Percentiles rank a stretch among this genome's conserved stretches.
phyloP scores from a whole-genome alignment of 2,113 vertebrate species.

The Mixornis gularis region DNA sequence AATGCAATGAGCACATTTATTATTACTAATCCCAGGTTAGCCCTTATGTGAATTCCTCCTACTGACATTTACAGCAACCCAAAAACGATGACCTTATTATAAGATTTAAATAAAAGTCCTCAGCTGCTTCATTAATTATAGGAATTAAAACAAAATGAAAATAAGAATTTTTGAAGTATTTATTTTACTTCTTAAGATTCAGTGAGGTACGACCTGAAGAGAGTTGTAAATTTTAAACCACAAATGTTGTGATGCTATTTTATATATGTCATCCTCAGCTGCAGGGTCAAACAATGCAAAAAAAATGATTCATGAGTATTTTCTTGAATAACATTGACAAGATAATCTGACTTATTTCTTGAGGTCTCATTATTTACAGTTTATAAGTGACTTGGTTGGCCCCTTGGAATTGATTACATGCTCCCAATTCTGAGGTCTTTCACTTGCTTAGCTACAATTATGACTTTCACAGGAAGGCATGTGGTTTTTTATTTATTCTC shows the following conservation, averaged over 20 bases:
- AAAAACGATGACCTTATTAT: background rate
- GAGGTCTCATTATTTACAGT: background rate
- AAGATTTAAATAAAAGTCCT: background rate
- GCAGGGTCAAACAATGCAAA: background rate
- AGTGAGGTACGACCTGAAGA: background rate
- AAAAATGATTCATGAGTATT: background rate
- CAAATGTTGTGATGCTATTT: background rate
- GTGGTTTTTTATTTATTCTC: background rate
- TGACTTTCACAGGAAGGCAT: background rate
- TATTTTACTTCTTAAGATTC: background rate
- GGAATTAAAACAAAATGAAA: background rate
- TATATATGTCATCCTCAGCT: background rate
- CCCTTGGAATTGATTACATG: background rate
- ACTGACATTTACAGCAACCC: background rate
- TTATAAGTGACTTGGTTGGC: background rate
- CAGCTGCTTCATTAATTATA: background rate
- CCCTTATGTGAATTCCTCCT: background rate
- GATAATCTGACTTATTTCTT: background rate
- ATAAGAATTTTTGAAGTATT: background rate
- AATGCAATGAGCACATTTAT: constrained; percentile 10
- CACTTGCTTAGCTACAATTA: background rate
- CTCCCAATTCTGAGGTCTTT: background rate
- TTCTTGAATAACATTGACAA: background rate
- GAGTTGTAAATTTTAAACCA: background rate
- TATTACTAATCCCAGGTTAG: constrained; percentile 23